These are phyloP conservation scores for Neoarius graeffei DNA, from an alignment of 2,113 vertebrate genomes.

Conservation along the genomic window DNA sequence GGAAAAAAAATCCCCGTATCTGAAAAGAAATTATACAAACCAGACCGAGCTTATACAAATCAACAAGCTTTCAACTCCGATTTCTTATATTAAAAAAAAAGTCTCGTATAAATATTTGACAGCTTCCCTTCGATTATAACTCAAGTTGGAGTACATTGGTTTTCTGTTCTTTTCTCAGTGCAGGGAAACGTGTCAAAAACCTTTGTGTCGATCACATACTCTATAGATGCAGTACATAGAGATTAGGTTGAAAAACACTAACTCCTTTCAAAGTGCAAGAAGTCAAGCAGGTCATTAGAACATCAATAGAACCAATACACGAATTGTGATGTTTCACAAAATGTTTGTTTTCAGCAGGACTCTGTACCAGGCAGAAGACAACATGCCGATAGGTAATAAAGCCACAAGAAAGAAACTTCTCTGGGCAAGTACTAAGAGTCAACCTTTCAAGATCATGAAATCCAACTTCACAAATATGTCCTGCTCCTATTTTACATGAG, in stretches of 20 bases:
- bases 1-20: not conserved
- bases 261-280: not conserved
- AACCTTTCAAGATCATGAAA: not conserved
- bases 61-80: no score
- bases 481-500: not conserved
- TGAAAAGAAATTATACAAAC: not conserved
- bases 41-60: not conserved
- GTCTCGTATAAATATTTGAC: no score
- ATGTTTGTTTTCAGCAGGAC: not conserved
- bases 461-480: not conserved
- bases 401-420: not conserved
- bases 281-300: not conserved
- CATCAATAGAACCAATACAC: not conserved
- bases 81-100: no score
- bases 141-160: not conserved
- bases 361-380: not conserved
- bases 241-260: not conserved
- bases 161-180: not conserved
- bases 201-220: not conserved
- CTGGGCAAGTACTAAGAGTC: not conserved
- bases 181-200: not conserved
- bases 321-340: not conserved
- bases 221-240: not conserved
- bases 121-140: not conserved
- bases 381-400: not conserved